phyloP scores from a whole-genome alignment of 2,113 vertebrate genomes.

The Trichechus manatus region DNA sequence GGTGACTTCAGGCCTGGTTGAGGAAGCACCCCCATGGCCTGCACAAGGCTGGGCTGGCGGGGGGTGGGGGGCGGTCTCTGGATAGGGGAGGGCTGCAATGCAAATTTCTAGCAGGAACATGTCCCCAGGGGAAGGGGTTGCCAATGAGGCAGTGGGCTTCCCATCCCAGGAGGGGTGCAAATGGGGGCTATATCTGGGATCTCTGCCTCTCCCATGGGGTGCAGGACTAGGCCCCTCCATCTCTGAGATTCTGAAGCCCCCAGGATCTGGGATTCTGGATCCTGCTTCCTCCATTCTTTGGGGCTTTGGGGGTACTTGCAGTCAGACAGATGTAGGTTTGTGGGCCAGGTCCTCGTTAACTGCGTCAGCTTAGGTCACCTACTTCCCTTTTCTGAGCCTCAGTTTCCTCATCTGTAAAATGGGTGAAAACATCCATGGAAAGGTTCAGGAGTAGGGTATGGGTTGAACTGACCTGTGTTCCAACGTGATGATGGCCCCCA shows the following conservation, averaged over 20 bases:
- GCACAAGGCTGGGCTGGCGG: not conserved
- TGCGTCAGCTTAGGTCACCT: not conserved
- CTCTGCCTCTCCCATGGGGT: not conserved
- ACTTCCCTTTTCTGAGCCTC: not conserved
- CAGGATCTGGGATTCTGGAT: not conserved
- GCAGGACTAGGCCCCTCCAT: not conserved
- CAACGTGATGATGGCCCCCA: slow-evolving; percentile 73
- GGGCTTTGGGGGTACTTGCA: not conserved
- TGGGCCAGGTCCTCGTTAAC: not conserved
- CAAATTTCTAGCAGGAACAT: not conserved
- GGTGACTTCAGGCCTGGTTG: slow-evolving; percentile 85
- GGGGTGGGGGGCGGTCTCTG: not conserved
- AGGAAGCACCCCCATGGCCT: not conserved
- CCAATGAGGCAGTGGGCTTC: not conserved
- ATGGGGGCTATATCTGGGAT: not conserved
- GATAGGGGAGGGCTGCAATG: not conserved
- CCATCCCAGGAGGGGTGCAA: not conserved
- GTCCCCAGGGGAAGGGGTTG: not conserved
- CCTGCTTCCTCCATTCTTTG: not conserved
- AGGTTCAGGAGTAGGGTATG: not conserved
- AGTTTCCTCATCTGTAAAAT: not conserved
- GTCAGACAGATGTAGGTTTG: not conserved
- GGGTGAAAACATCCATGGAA: not conserved
- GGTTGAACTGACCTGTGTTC: not conserved
- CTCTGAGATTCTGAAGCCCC: not conserved